These are phyloP conservation scores for Pseudomyrmex concolor DNA, from an alignment of 1,140 invertebrate genomes.

Conservation along the genomic window DNA sequence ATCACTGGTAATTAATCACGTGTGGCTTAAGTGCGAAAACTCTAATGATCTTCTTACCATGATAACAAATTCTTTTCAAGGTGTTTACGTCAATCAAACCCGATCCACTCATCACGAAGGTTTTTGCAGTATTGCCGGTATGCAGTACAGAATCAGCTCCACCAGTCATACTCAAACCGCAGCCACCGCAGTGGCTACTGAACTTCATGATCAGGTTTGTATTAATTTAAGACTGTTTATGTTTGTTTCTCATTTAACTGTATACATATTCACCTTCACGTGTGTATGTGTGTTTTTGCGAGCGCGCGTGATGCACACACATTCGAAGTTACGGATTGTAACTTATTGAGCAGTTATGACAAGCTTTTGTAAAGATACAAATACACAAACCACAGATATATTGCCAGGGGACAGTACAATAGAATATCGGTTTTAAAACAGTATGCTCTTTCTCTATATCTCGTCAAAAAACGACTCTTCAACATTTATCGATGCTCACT, in stretches of 20 bases:
- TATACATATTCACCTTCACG: background rate
- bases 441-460: too few species aligned
- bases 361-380: background rate
- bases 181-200: constrained; percentile 90
- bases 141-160: constrained; percentile 92
- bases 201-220: constrained; percentile 86
- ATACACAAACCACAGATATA: background rate
- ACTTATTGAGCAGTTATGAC: constrained; percentile 7
- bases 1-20: constrained; percentile 87
- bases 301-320: background rate
- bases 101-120: constrained; percentile 91
- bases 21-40: constrained; percentile 41
- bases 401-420: background rate
- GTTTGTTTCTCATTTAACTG: background rate
- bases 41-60: constrained; percentile 36
- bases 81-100: constrained; percentile 91
- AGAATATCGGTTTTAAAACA: constrained; percentile 36
- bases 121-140: constrained; percentile 92
- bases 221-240: constrained; percentile 1
- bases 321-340: background rate
- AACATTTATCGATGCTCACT: background rate
- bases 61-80: constrained; percentile 74
- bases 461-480: background rate
- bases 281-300: too few species aligned
- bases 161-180: constrained; percentile 92